Evolutionary conservation across 1,140 invertebrate genomes (phyloP).

Genomic region (Hormaphis cornu): DNA sequence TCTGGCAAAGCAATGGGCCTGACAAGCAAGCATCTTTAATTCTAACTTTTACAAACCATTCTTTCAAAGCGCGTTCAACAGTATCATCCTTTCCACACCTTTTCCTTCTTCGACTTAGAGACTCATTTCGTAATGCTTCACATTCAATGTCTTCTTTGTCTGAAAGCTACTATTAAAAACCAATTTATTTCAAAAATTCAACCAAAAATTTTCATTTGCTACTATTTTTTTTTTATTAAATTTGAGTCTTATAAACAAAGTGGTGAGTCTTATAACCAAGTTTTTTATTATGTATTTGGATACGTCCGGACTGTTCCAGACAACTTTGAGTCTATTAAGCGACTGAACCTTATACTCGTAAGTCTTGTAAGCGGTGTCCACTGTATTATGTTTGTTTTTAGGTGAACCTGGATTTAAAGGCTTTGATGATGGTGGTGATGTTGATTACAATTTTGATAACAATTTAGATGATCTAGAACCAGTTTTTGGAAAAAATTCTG

Average conservation of each 20-base stretch:
- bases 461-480: not conserved
- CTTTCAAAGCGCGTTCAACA: not conserved
- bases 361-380: no score
- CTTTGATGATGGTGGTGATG: not conserved
- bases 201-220: not conserved
- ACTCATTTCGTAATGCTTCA: not conserved
- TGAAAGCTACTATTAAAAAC: not conserved
- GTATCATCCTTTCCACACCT: not conserved
- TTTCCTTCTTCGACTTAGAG: not conserved
- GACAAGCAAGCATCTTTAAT: not conserved
- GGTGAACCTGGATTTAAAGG: constrained; percentile 5
- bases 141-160: no score
- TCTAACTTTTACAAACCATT: not conserved
- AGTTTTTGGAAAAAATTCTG: not conserved
- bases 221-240: not conserved
- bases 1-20: not conserved
- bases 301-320: no score
- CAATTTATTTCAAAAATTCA: not conserved
- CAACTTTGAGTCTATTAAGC: no score
- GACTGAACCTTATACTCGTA: no score
- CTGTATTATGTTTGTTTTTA: not conserved
- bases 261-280: not conserved
- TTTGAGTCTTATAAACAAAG: not conserved
- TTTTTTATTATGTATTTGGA: no score
- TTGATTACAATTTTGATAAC: not conserved